Evolutionary conservation across 2,797 vertebrate species (phyloP).

Genomic region (Bufotes viridis): DNA sequence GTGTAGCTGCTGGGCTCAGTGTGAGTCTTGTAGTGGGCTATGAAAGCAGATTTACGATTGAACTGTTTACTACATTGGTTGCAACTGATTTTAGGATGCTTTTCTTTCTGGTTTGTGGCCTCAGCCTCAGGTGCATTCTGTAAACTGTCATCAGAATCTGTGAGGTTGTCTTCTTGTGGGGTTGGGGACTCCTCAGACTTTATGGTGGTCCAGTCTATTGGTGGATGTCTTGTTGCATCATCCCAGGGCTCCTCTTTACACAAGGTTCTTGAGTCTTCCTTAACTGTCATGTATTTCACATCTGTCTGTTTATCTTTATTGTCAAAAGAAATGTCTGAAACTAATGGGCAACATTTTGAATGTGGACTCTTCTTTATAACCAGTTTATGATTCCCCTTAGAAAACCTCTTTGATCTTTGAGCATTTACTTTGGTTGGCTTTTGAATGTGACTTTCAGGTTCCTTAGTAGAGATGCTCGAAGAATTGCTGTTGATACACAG

Average conservation of each 20-base stretch:
- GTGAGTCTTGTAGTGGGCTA: slow-evolving; percentile 31
- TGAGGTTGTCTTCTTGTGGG: background rate
- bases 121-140: no score
- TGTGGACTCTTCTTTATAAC: background rate
- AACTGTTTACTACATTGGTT: slow-evolving; percentile 1
- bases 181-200: background rate
- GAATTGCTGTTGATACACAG: background rate
- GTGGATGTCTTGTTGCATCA: background rate
- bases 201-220: background rate
- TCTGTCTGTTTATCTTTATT: background rate
- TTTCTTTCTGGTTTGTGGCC: background rate
- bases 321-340: background rate
- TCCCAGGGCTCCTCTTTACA: no score
- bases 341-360: background rate
- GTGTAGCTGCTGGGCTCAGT: background rate
- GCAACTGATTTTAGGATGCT: background rate
- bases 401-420: background rate
- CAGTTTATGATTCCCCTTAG: background rate
- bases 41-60: slow-evolving; percentile 7
- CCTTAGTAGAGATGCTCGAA: background rate
- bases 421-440: background rate
- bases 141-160: background rate
- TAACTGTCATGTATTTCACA: background rate
- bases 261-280: background rate
- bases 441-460: background rate